phyloP scores from a whole-genome alignment of 1,140 invertebrate genomes.

The Apis laboriosa region DNA sequence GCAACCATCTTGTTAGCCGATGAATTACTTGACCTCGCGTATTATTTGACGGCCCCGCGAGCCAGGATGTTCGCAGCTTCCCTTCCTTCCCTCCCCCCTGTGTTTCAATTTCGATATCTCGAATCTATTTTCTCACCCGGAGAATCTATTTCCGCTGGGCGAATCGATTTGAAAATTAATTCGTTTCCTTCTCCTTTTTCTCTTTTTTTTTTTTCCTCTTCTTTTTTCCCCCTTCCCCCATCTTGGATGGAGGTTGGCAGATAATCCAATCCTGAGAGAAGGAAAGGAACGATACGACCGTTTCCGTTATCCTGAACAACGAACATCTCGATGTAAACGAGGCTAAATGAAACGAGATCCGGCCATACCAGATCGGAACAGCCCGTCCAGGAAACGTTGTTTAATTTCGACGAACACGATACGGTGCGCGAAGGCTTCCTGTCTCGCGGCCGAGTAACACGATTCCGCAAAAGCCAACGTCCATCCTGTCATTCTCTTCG shows the following conservation, averaged over 20 bases:
- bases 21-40: slow-evolving; percentile 54
- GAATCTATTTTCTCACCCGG: too few relatives aligned
- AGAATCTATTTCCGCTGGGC: too few relatives aligned
- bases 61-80: background rate
- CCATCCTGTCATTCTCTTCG: too few relatives aligned
- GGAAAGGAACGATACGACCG: slow-evolving; percentile 46
- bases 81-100: background rate
- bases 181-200: too few relatives aligned
- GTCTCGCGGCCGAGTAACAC: slow-evolving; percentile 41
- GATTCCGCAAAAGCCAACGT: background rate
- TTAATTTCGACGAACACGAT: slow-evolving; percentile 69
- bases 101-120: slow-evolving; percentile 32
- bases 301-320: slow-evolving; percentile 63
- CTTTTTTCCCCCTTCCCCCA: too few relatives aligned
- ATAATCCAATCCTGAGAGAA: background rate
- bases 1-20: slow-evolving; percentile 40
- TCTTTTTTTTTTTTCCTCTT: background rate
- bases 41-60: slow-evolving; percentile 36
- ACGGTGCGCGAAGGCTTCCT: slow-evolving; percentile 37
- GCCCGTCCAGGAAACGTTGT: slow-evolving; percentile 54
- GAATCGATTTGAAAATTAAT: too few relatives aligned
- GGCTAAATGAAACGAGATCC: slow-evolving; percentile 41
- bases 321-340: slow-evolving; percentile 67
- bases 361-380: background rate
- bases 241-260: background rate